phyloP scores from a whole-genome alignment of 2,888 invertebrate genomes.

The Luffia ferchaultella region DNA sequence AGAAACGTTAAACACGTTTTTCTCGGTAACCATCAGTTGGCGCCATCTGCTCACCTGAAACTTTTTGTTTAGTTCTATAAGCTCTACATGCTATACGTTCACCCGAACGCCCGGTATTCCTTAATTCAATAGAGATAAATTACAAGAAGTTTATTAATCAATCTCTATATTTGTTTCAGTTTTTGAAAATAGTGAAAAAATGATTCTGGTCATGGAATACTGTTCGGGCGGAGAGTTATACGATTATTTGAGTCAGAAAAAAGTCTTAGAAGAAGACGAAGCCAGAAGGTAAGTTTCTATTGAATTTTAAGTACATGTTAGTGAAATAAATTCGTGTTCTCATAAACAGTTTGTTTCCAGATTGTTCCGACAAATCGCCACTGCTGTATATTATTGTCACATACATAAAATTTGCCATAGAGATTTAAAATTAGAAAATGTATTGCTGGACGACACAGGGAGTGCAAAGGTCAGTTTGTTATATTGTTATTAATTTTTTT shows the following conservation, averaged over 20 bases:
- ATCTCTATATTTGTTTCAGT: conserved; percentile 68
- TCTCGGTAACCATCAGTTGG: too few species aligned
- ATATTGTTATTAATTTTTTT: neutral
- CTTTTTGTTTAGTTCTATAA: too few species aligned
- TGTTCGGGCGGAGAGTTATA: conserved; percentile 98
- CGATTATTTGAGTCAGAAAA: conserved; percentile 93
- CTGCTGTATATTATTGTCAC: conserved; percentile 97
- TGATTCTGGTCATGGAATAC: conserved; percentile 99
- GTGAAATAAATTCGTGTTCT: too few species aligned
- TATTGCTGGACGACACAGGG: conserved; percentile 89
- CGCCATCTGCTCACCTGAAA: too few species aligned
- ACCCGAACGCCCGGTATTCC: too few species aligned
- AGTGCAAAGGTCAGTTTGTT: conserved; percentile 83
- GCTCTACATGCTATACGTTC: too few species aligned
- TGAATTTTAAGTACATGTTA: too few species aligned
- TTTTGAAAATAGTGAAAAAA: conserved; percentile 99
- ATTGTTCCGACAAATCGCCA: conserved; percentile 95
- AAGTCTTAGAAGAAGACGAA: conserved; percentile 90
- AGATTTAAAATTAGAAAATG: conserved; percentile 95
- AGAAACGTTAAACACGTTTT: too few species aligned
- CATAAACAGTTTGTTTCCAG: conserved; percentile 59
- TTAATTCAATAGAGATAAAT: neutral
- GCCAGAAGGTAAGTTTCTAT: conserved; percentile 77
- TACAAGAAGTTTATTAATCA: conserved; percentile 1
- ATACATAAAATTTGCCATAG: conserved; percentile 98